Base-by-base conservation (phyloP, 1,140 invertebrate genomes). In the Manduca sexta region DNA sequence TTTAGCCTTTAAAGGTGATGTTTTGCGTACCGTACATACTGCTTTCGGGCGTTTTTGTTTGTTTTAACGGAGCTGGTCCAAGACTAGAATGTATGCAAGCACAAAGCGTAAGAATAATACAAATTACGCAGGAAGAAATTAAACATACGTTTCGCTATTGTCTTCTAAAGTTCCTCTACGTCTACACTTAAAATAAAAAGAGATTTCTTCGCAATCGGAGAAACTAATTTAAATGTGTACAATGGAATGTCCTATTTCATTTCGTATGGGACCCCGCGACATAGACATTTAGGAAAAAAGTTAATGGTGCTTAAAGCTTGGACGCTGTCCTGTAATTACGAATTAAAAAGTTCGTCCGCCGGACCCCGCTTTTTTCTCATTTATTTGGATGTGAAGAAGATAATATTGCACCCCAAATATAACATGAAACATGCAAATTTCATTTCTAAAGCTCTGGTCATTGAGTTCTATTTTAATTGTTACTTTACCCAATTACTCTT, bases 251-350 rank as follows among this genome's bases (percentile, higher is more conserved):
- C 43, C 52, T 33, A 50, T 58, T 58, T 46, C 50, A 43, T 56
- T 55, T 58, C 50, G 40, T 49, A 54, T 52, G 47, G 53, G 48
- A 56, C 47, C 58, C 44, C 48, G 41, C 47, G 44, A 59, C 53
- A 50, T 39, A 59, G 64, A 74, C 62, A 67, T 74, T 78, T 72
- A 64, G 62, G 65, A 72, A 79, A 74, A 80, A 84, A 84, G 74
- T 81, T 84, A 84, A 84, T 84, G 78, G 68, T 67, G 75, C 81
- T 69, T 79, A 81, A 76, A 82, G 78, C 74, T 69, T 65, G 80
- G 74, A 69, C 78, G 59, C 49, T 74, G 74, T 74, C 78, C 81
- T 84, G 75, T 82, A 84, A 84, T 84, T 84, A 84, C 81, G 56
- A 82, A 84, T 84, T 84, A 82, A 84, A 84, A 84, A 84, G 58